These are phyloP conservation scores for Seriola quinqueradiata DNA, from an alignment of 2,113 vertebrate species.

Conservation along the genomic window DNA sequence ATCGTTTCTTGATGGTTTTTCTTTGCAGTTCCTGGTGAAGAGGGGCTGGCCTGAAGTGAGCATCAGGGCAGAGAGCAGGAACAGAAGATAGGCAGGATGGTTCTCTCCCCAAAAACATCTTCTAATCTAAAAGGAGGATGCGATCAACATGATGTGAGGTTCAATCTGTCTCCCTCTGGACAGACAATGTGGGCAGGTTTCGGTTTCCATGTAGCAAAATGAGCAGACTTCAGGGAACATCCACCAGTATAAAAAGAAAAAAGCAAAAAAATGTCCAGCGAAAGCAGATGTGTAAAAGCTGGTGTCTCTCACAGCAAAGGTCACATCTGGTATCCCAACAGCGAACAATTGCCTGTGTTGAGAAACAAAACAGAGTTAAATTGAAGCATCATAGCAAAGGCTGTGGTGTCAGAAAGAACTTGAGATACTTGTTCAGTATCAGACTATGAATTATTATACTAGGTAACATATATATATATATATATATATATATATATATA, in stretches of 20 bases:
- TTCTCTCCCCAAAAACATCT: slow-evolving; percentile 79
- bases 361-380: slow-evolving; percentile 30
- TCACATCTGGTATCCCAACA: slow-evolving; percentile 69
- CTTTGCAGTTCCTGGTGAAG: slow-evolving; percentile 66
- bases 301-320: slow-evolving; percentile 48
- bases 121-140: slow-evolving; percentile 83
- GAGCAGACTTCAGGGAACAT: slow-evolving; percentile 7
- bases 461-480: too few relatives aligned
- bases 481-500: too few relatives aligned
- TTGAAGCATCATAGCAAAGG: not conserved
- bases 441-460: too few relatives aligned
- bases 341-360: slow-evolving; percentile 25
- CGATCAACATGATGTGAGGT: slow-evolving; percentile 80
- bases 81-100: slow-evolving; percentile 84
- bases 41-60: slow-evolving; percentile 59
- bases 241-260: not conserved
- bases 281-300: slow-evolving; percentile 1
- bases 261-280: not conserved
- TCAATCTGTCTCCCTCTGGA: not conserved
- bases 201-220: slow-evolving; percentile 21
- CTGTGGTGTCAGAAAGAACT: not conserved
- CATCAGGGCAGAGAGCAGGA: slow-evolving; percentile 73
- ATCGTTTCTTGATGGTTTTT: slow-evolving; percentile 43
- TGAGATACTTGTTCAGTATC: not conserved
- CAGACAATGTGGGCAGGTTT: slow-evolving; percentile 2